These are phyloP conservation scores for Vombatus ursinus DNA, from an alignment of 2,113 vertebrate species.

Conservation along the genomic window DNA sequence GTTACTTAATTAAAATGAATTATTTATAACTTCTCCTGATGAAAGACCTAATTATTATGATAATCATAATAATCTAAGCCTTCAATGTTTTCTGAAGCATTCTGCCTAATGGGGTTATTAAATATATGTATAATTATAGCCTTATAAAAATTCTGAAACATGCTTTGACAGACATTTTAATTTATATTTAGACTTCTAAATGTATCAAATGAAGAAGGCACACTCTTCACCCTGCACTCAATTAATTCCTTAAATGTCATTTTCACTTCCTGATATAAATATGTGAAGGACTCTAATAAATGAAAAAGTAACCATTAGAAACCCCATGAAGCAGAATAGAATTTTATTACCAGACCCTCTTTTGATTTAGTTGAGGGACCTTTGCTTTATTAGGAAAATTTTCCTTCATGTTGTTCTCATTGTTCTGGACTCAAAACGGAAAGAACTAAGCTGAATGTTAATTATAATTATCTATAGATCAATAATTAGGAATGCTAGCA, in stretches of 20 bases:
- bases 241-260: constrained; percentile 63
- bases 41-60: constrained; percentile 78
- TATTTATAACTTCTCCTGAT: constrained; percentile 79
- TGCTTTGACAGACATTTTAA: constrained; percentile 57
- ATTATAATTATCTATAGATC: not conserved
- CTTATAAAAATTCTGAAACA: constrained; percentile 68
- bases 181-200: constrained; percentile 43
- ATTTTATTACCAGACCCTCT: constrained; percentile 11
- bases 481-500: not conserved
- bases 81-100: constrained; percentile 80
- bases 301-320: constrained; percentile 43
- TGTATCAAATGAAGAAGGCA: constrained; percentile 29
- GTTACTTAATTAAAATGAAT: constrained; percentile 83
- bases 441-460: not conserved
- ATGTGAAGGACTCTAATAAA: constrained; percentile 52
- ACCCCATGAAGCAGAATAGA: constrained; percentile 10
- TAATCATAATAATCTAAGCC: constrained; percentile 73
- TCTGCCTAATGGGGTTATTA: constrained; percentile 71
- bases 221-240: constrained; percentile 11
- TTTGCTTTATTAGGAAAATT: not conserved
- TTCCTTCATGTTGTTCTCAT: not conserved
- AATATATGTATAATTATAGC: constrained; percentile 75
- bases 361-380: constrained; percentile 24
- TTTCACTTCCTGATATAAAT: constrained; percentile 58
- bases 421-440: not conserved